Base-by-base conservation (phyloP, 2,797 vertebrate species). In the Halcyon badia region DNA sequence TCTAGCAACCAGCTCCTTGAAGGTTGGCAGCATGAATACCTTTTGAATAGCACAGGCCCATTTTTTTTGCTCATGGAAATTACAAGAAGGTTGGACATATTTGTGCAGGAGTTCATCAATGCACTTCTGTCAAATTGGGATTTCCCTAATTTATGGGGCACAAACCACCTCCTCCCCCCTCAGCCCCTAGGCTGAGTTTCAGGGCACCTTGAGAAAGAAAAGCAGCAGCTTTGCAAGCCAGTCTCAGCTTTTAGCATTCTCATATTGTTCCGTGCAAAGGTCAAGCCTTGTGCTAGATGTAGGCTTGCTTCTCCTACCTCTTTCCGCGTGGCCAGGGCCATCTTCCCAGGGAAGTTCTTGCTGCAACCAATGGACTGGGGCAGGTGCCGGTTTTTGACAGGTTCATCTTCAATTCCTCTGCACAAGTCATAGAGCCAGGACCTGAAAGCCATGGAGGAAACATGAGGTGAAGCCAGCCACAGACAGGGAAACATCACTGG, bases 311-410 rank as follows among this genome's bases (percentile, higher is more conserved):
- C 62, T 78, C 94, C 49, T 96, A 99, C 99, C 99, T 99, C 98
- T 15, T 99, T 98, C 94, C 97, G 98, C 2, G 99, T 99, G 89
- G 97, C 97, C 94, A 99, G 97, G 5, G 99, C 99, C 5, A 98
- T 98, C 91, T 97, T 99, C 73, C 99, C 99, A 14, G 98, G 98
- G 88, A 99, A 99, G 95, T 99, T 99, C 97, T 99, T 99, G 97
- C 99, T 99, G 97, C 99, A 99, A 94, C 99, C 99, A 58, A 99
- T 99, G 42, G 99, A 99, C 97, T 99, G 99, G 5, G 99, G 99
- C 87, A 99, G 97, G 86, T 99, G 98, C 54, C 99, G 98, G 58
- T 99, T 99, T 97, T 99, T 99, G 73, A 99, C 99, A 19, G 99
- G 98, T 92, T 99, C 99, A 58, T 99, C 99, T 70, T 99, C 99